Conservation (phyloP, 2,797 vertebrate genomes). For the Myotis pilosus region DNA sequence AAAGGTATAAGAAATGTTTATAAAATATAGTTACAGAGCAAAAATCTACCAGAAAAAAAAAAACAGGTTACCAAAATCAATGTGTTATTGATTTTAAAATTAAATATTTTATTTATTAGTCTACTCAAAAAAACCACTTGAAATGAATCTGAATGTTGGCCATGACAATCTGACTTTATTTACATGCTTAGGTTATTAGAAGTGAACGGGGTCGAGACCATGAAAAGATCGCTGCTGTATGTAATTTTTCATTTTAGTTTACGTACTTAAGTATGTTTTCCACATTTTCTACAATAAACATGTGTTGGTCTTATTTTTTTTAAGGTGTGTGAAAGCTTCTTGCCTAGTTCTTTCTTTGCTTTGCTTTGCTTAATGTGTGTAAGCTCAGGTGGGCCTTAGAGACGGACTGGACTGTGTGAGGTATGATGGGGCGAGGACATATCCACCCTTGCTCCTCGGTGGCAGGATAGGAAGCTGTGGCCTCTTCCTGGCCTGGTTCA, state of each 20-base stretch:
- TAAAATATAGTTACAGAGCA: background rate
- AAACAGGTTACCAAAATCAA: background rate
- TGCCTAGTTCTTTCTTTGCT: background rate
- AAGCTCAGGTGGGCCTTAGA: background rate
- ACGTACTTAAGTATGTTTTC: background rate
- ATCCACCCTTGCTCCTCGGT: background rate
- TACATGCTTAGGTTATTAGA: background rate
- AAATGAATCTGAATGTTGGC: background rate
- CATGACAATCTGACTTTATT: rapidly evolving
- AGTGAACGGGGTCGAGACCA: rapidly evolving
- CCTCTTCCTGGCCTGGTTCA: rapidly evolving
- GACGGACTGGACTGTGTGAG: rapidly evolving
- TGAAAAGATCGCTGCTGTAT: rapidly evolving
- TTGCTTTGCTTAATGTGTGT: background rate
- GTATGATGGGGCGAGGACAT: rapidly evolving
- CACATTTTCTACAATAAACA: background rate
- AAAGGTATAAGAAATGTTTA: background rate
- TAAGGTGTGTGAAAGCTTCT: background rate
- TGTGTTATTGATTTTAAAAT: background rate
- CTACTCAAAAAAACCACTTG: background rate
- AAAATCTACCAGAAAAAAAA: background rate
- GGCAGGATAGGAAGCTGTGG: rapidly evolving
- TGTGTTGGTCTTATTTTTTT: background rate
- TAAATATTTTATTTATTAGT: background rate
- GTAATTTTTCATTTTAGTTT: background rate